Conservation (phyloP, 2,797 vertebrate species). For the Geotrypetes seraphini region DNA sequence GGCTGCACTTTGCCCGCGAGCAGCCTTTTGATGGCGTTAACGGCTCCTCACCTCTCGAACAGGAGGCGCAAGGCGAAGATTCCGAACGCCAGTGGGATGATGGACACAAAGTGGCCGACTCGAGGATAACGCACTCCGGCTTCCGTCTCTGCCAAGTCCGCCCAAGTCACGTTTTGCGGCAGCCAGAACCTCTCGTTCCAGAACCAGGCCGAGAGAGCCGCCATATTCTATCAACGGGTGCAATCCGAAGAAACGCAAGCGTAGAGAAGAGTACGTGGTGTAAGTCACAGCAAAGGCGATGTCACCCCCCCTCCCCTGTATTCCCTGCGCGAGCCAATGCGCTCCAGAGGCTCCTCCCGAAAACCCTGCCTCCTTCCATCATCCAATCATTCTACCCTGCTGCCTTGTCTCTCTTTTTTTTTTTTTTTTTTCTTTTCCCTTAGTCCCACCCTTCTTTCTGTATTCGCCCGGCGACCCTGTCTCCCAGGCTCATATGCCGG, state of each 20-base stretch:
- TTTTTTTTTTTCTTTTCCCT: no score
- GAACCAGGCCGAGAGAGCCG: conserved; percentile 72
- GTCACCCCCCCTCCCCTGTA: no score
- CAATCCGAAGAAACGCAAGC: neutral
- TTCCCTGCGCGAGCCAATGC: no score
- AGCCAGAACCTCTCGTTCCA: conserved; percentile 91
- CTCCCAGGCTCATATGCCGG: no score
- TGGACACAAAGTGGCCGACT: conserved; percentile 54
- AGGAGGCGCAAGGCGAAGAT: conserved; percentile 67
- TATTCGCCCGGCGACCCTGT: no score
- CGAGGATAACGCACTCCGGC: conserved; percentile 56
- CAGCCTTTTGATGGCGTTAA: neutral
- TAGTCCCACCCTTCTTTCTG: no score
- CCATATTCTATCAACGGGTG: conserved; percentile 38
- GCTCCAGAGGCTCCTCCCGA: no score
- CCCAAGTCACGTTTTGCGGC: conserved; percentile 83
- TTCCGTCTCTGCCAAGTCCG: conserved; percentile 61
- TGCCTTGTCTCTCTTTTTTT: no score
- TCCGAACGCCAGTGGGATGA: conserved; percentile 67
- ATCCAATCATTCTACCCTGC: no score
- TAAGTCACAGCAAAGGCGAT: no score
- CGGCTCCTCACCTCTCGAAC: conserved; percentile 74
- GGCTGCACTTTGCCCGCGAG: neutral
- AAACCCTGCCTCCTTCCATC: no score
- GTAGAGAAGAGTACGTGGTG: no score